Base-by-base conservation (phyloP, 2,113 vertebrate species). In the Gambusia affinis region DNA sequence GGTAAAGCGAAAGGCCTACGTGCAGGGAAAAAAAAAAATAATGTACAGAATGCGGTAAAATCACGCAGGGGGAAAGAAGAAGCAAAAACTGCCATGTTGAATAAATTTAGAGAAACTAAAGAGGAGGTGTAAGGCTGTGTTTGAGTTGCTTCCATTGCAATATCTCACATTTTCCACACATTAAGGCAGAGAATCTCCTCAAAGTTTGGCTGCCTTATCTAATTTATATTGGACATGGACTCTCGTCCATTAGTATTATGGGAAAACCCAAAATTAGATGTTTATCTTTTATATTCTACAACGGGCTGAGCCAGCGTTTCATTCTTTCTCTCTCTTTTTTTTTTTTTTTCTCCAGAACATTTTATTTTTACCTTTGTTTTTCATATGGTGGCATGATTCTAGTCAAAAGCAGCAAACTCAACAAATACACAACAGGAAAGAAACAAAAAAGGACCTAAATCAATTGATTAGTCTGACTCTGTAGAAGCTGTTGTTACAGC, bases 31-130 rank as follows among this genome's bases (percentile, higher is more conserved):
- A 42, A 28, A 7, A 47, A 24, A 64, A 62, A 71, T 78, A 60
- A 72, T 19, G 73, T 61, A 87, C 73, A 79, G 79, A 88, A 87
- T 93, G 91, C 91, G 89, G 92, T 86, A 81, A 84, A 89, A 75
- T 69, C 73, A 66, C 42, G 74, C 67, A 44, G 61, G 35, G 29
- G 35, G 35, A 3, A 60, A 57, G 11, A 44, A 12, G 6, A 27
- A 42, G 24, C n/a, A 12, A n/a, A 70, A 81, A 66, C 72, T 72
- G 67, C 64, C 73, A 82, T 73, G 77, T 75, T 78, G 75, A 80
- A 76, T 83, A 27, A 68, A 85, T 81, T 51, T 80, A 60, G 31
- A n/a, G 1, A 72, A 68, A 51, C 3, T 29, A 57, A 57, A n/a
- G 51, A 8, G 51, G 51, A 22, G 51, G 7, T 54, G 22, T 24